Base-by-base conservation (phyloP, 2,113 vertebrate species). In the Anguilla rostrata region DNA sequence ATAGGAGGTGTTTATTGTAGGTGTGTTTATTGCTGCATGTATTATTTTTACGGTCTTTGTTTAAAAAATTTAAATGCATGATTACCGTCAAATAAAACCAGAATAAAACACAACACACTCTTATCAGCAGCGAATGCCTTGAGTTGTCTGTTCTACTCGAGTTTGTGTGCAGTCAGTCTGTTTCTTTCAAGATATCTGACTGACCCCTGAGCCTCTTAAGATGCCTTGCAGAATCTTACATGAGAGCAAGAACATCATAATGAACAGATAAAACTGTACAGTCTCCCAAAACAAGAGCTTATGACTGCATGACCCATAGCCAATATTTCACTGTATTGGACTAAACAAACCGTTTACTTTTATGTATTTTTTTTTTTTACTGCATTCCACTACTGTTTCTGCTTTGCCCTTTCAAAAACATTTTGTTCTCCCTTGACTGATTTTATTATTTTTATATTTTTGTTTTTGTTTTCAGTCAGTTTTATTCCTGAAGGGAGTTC, bases 401-500 rank as follows among this genome's bases (percentile, higher is more conserved):
- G 39, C 88, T 89, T 43, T 85, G 0, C 2, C 16, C 29, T 22
- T 11, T 71, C 81, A 0, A 46, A 14, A 53, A 53, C 49, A 53
- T 5, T 53, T 14, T 14, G 12, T 53, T 53, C 49, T 53, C 49
- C 11, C 49, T 12, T 53, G 43, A 46, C 49, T 9, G 49, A 53
- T 53, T 53, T 0, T 84, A 56, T 88, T 88, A 22, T 80, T 87
- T 75, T 8, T 88, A 83, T 88, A 86, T 40, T 78, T 86, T 82
- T 56, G 20, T 71, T 46, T 41, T 80, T 90, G 9, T 34, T 34
- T 2, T 22, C n/a, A 2, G 22, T 29, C n/a, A 75, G 71, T 75
- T 22, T n/a, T 26, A 5, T 71, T 20, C 5, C 3, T 34, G 71
- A 22, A 29, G 71, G 43, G 7, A 29, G 9, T 75, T 75, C 3